A percentile compares a stretch with the other conserved stretches of the same genome.
phyloP scores from a whole-genome alignment of 1,140 invertebrate genomes.

The Drosophila azteca region DNA sequence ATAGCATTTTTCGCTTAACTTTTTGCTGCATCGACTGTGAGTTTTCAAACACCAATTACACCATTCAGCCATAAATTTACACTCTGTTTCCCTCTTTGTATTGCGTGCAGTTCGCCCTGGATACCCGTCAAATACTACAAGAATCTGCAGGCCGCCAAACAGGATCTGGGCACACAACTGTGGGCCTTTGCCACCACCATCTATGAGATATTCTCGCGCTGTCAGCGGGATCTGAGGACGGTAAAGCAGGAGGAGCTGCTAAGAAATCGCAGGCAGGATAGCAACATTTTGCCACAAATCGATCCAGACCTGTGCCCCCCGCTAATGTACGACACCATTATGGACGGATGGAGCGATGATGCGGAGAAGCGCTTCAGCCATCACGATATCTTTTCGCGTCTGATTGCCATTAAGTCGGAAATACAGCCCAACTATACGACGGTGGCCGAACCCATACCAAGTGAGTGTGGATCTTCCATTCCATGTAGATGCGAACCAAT shows the following conservation, averaged over 20 bases:
- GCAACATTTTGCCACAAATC: constrained; percentile 87
- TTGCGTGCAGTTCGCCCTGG: constrained; percentile 90
- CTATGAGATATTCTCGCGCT: constrained; percentile 95
- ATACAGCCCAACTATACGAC: constrained; percentile 32
- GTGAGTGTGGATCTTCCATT: constrained; percentile 18
- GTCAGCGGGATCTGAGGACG: constrained; percentile 82
- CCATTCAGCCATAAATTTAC: too few species aligned
- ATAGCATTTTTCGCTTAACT: neutral
- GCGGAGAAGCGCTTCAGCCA: constrained; percentile 89
- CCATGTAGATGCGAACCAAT: neutral
- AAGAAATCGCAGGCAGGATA: constrained; percentile 78
- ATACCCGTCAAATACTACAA: constrained; percentile 91
- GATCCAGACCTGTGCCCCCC: constrained; percentile 87
- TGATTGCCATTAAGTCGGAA: constrained; percentile 52
- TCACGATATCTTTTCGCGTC: constrained; percentile 84
- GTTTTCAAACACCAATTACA: too few species aligned
- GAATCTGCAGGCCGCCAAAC: constrained; percentile 87
- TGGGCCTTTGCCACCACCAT: constrained; percentile 95
- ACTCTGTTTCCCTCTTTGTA: too few species aligned
- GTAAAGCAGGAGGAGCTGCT: constrained; percentile 45
- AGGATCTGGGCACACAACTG: constrained; percentile 89
- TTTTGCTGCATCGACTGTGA: too few species aligned
- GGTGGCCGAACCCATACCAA: constrained; percentile 23
- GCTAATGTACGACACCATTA: constrained; percentile 91
- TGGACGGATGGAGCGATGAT: constrained; percentile 93